A percentile compares a stretch with the other conserved stretches of the same genome.
Evolutionary conservation across 2,797 vertebrate species (phyloP).

Genomic region (Arnoldichthys spilopterus): DNA sequence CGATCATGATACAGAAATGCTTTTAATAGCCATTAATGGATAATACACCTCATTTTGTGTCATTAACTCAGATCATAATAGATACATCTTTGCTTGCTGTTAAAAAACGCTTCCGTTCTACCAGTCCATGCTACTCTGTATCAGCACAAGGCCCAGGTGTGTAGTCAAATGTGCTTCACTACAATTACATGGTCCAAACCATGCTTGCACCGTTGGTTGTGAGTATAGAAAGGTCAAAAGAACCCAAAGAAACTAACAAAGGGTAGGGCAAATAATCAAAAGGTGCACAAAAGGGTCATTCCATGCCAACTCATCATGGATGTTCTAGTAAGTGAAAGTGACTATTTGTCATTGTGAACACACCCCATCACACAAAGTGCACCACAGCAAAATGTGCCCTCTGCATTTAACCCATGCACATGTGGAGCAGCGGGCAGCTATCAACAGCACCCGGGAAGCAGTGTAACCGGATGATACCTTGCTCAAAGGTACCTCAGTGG

Average conservation of each 20-base stretch:
- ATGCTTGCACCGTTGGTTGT: no score
- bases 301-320: no score
- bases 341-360: no score
- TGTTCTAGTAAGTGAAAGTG: no score
- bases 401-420: no score
- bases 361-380: no score
- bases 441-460: no score
- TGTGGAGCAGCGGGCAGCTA: no score
- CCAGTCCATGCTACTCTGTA: background rate
- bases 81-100: background rate
- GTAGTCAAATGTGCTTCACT: constrained; percentile 24
- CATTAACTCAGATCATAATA: background rate
- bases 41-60: background rate
- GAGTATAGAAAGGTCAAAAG: background rate
- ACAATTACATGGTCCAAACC: background rate
- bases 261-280: background rate
- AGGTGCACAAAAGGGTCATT: no score
- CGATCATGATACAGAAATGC: background rate
- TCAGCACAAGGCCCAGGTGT: constrained; percentile 26
- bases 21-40: background rate
- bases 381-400: no score
- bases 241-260: background rate
- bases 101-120: constrained; percentile 14
- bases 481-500: no score
- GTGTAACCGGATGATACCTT: no score